These are phyloP conservation scores for Antrozous pallidus DNA, from an alignment of 2,797 vertebrate species.

Conservation along the genomic window DNA sequence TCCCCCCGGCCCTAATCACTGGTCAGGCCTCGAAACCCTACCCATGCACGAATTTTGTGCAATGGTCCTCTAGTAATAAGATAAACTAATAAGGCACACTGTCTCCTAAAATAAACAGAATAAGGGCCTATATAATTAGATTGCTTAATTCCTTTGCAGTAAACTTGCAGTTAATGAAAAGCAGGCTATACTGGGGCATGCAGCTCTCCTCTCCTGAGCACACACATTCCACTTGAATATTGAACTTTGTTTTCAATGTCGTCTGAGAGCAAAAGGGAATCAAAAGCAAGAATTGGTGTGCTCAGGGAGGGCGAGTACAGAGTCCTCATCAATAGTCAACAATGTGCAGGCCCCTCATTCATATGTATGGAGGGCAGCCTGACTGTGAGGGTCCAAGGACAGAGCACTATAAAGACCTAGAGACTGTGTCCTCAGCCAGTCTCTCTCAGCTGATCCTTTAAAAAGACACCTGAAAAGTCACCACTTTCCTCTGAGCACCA, in stretches of 20 bases:
- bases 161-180: constrained; percentile 11
- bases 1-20: no score
- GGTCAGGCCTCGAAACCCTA: no score
- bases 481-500: background rate
- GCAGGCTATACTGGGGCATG: background rate
- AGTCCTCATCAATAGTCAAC: constrained; percentile 31
- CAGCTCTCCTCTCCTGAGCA: background rate
- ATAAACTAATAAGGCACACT: constrained; percentile 18
- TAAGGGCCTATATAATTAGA: constrained; percentile 24
- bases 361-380: background rate
- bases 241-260: constrained; percentile 1
- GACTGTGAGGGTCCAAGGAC: background rate
- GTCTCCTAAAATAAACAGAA: constrained; percentile 33
- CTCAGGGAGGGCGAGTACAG: background rate
- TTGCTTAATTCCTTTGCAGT: background rate
- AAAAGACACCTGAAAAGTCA: background rate
- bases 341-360: background rate
- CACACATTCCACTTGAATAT: background rate
- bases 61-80: no score
- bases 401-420: background rate
- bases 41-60: no score
- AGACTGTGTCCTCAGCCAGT: background rate
- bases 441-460: background rate
- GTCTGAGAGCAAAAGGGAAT: constrained; percentile 49
- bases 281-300: constrained; percentile 22